These are phyloP conservation scores for Scomberomorus guttatus DNA, from an alignment of 2,797 vertebrate genomes.

Conservation along the genomic window DNA sequence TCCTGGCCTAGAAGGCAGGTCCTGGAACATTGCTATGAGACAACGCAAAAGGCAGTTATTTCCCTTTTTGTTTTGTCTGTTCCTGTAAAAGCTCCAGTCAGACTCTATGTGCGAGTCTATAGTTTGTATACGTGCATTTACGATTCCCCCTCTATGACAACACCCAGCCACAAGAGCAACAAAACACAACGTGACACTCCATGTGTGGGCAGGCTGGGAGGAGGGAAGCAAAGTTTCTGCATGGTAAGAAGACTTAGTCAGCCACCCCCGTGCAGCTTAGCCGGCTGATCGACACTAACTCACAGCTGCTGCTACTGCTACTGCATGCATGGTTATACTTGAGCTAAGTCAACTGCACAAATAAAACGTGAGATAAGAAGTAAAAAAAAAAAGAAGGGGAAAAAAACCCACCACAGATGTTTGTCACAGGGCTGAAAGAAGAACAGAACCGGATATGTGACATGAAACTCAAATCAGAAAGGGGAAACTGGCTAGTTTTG, in stretches of 20 bases:
- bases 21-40: neutral
- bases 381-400: neutral
- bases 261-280: slow-evolving; percentile 67
- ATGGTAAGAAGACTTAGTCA: slow-evolving; percentile 75
- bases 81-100: slow-evolving; percentile 4
- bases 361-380: slow-evolving; percentile 50
- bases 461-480: slow-evolving; percentile 52
- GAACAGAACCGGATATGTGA: slow-evolving; percentile 59
- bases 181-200: slow-evolving; percentile 63
- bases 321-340: slow-evolving; percentile 14
- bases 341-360: slow-evolving; percentile 52
- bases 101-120: neutral
- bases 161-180: slow-evolving; percentile 42
- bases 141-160: slow-evolving; percentile 29
- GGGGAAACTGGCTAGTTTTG: slow-evolving; percentile 41
- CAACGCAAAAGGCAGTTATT: neutral
- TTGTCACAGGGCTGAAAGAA: slow-evolving; percentile 37
- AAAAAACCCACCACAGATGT: slow-evolving; percentile 61
- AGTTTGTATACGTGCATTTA: neutral
- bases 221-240: slow-evolving; percentile 64
- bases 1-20: neutral
- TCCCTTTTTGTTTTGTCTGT: neutral
- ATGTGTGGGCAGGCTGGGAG: slow-evolving; percentile 53
- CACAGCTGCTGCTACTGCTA: slow-evolving; percentile 61
- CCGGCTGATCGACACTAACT: slow-evolving; percentile 58